Evolutionary conservation across 2,113 vertebrate genomes (phyloP).

Genomic region (Thymallus thymallus): DNA sequence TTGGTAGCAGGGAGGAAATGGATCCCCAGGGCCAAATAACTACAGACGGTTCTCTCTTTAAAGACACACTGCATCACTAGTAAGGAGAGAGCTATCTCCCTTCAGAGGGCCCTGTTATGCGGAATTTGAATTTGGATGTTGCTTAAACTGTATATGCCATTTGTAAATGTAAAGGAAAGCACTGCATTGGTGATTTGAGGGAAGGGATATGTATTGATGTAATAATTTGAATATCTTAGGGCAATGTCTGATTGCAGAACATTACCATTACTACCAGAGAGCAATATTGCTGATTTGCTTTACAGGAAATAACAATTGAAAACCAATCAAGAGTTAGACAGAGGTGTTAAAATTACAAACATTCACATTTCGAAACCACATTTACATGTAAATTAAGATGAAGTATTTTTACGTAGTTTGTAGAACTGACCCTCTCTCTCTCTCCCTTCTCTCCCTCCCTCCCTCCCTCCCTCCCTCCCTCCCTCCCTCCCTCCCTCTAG

Average conservation of each 20-base stretch:
- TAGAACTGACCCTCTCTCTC: not conserved
- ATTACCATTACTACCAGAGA: too few relatives aligned
- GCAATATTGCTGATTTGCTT: too few relatives aligned
- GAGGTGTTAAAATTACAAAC: too few relatives aligned
- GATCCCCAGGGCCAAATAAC: constrained; percentile 45
- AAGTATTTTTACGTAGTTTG: not conserved
- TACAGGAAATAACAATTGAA: too few relatives aligned
- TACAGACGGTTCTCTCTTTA: constrained; percentile 24
- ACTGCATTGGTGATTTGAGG: not conserved
- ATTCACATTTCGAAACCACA: not conserved
- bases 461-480: too few relatives aligned
- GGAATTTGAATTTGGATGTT: not conserved
- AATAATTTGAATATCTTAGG: too few relatives aligned
- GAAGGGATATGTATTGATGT: not conserved
- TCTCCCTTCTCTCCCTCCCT: too few relatives aligned
- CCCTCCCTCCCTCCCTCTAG: constrained; percentile 62
- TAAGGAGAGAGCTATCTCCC: constrained; percentile 9
- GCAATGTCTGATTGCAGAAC: too few relatives aligned
- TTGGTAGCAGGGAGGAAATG: constrained; percentile 34
- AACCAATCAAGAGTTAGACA: too few relatives aligned
- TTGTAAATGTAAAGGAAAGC: not conserved
- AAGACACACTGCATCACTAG: constrained; percentile 23
- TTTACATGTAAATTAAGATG: not conserved
- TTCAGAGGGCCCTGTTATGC: not conserved
- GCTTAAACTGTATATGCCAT: not conserved